phyloP scores from a whole-genome alignment of 2,113 vertebrate genomes.

The Caranx ignobilis region DNA sequence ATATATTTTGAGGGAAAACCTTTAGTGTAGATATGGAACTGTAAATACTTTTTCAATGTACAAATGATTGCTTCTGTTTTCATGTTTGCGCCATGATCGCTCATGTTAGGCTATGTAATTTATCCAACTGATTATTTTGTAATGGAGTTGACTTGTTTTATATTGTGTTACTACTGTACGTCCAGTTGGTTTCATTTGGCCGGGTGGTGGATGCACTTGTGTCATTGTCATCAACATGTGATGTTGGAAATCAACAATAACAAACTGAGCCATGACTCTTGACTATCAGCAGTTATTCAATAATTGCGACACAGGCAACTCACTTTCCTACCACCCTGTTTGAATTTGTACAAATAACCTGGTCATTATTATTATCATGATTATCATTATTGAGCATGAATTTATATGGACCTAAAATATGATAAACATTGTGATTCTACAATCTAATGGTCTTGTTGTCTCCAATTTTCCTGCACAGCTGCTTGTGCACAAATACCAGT shows the following conservation, averaged over 20 bases:
- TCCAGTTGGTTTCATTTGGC: conserved; percentile 54
- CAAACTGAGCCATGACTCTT: conserved; percentile 55
- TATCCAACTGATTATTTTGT: conserved; percentile 51
- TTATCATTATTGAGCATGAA: conserved; percentile 82
- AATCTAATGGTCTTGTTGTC: conserved; percentile 52
- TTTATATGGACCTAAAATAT: conserved; percentile 83
- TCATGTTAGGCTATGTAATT: conserved; percentile 33
- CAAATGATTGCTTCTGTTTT: conserved; percentile 57
- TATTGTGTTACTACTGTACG: conserved; percentile 62
- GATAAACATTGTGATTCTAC: conserved; percentile 82
- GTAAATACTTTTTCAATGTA: conserved; percentile 77
- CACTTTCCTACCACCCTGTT: conserved; percentile 27
- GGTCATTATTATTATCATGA: conserved; percentile 39
- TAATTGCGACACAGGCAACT: conserved; percentile 10
- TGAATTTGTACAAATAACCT: conserved; percentile 34
- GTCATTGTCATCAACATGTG: conserved; percentile 32
- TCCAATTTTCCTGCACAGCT: conserved; percentile 1
- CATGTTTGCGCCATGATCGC: conserved; percentile 53
- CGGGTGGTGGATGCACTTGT: conserved; percentile 49
- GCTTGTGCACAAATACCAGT: neutral
- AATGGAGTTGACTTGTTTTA: conserved; percentile 59
- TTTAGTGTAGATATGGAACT: conserved; percentile 72
- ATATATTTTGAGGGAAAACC: conserved; percentile 31
- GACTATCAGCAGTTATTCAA: conserved; percentile 23
- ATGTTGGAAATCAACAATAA: conserved; percentile 44